These are phyloP conservation scores for Otolemur crassicaudatus DNA, from an alignment of 2,797 vertebrate genomes.

Conservation along the genomic window DNA sequence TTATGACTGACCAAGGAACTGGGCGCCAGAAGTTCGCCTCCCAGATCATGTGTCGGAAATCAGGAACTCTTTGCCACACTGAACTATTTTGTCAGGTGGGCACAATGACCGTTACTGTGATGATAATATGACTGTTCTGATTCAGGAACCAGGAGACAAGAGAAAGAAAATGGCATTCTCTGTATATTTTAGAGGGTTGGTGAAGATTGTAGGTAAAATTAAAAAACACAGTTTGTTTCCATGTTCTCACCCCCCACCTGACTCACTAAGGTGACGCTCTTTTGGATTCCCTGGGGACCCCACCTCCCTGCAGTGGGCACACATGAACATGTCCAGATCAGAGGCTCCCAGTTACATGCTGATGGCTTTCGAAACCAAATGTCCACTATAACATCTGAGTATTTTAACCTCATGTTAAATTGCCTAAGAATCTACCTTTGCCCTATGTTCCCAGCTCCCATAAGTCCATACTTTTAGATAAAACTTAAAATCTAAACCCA, in stretches of 20 bases:
- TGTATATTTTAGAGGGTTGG: not conserved
- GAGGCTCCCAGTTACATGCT: not conserved
- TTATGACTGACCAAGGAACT: not conserved
- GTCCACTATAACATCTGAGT: accelerated
- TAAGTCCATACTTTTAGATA: not conserved
- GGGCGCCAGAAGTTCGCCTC: not conserved
- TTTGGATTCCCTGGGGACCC: not conserved
- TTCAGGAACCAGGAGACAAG: not conserved
- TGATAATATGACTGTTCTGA: accelerated
- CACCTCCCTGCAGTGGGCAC: not conserved
- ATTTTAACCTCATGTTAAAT: not conserved
- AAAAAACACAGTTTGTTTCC: not conserved
- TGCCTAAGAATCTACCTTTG: not conserved
- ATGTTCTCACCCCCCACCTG: not conserved
- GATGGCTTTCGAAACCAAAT: not conserved
- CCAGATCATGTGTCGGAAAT: accelerated
- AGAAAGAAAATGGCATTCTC: not conserved
- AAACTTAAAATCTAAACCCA: not conserved
- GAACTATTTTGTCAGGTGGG: no score
- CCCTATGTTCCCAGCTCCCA: not conserved
- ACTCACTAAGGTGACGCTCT: not conserved
- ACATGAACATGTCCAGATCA: accelerated
- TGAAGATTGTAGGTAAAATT: not conserved
- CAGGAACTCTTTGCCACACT: not conserved
- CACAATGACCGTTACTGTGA: not conserved